phyloP scores from a whole-genome alignment of 2,888 invertebrate species.

The Cyclophora punctaria region DNA sequence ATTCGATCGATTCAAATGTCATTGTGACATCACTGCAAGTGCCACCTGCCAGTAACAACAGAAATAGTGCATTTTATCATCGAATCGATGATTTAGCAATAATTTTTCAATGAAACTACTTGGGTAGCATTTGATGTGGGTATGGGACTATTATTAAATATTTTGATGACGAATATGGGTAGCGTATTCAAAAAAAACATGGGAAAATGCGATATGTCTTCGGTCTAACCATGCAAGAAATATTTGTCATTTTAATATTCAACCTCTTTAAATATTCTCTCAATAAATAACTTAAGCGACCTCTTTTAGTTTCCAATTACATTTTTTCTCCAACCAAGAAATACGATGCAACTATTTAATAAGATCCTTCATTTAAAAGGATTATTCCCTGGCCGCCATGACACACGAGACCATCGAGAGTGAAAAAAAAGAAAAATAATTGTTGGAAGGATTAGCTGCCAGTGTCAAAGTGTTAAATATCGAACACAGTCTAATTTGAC shows the following conservation, averaged over 20 bases:
- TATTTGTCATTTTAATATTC: neutral
- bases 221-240: neutral
- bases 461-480: slow-evolving; percentile 76
- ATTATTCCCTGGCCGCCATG: slow-evolving; percentile 62
- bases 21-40: slow-evolving; percentile 11
- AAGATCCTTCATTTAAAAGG: slow-evolving; percentile 65
- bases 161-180: neutral
- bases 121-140: slow-evolving; percentile 40
- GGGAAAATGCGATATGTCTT: neutral
- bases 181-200: neutral
- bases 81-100: slow-evolving; percentile 65
- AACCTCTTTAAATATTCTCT: neutral
- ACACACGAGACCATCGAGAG: slow-evolving; percentile 49
- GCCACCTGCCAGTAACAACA: slow-evolving; percentile 18
- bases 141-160: slow-evolving; percentile 11
- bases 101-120: slow-evolving; percentile 41
- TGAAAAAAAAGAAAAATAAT: slow-evolving; percentile 51
- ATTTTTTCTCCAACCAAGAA: slow-evolving; percentile 49
- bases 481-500: slow-evolving; percentile 73
- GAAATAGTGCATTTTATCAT: slow-evolving; percentile 43
- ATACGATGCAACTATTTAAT: slow-evolving; percentile 60
- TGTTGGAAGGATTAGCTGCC: slow-evolving; percentile 68
- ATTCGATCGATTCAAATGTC: slow-evolving; percentile 21
- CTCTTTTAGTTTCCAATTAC: slow-evolving; percentile 43
- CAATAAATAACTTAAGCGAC: neutral